Evolutionary conservation across 2,113 vertebrate species (phyloP).

Genomic region (Nyctereutes procyonoides): DNA sequence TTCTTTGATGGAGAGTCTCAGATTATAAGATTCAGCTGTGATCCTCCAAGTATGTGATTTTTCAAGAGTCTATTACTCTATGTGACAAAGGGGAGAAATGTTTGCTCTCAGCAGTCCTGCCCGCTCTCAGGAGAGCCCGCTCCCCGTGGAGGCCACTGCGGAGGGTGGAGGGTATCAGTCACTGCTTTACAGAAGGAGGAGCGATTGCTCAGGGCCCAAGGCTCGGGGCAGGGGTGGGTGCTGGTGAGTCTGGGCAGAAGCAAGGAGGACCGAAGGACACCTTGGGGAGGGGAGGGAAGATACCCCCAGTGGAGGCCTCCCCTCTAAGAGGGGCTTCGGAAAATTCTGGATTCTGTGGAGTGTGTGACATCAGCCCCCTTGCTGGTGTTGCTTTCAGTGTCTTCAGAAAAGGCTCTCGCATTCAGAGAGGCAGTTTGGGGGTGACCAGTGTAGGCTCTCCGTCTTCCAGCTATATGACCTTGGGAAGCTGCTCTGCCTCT

Average conservation of each 20-base stretch:
- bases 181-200: neutral
- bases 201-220: neutral
- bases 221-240: neutral
- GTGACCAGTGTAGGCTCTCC: no score
- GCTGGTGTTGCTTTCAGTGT: neutral
- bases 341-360: accelerated
- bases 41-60: constrained; percentile 66
- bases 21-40: constrained; percentile 59
- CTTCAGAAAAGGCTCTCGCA: neutral
- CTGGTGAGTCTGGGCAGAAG: neutral
- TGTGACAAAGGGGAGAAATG: constrained; percentile 61
- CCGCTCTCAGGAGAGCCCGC: neutral
- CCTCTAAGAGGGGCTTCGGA: neutral
- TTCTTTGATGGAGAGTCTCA: constrained; percentile 59
- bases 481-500: neutral
- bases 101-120: constrained; percentile 43
- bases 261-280: neutral
- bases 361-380: neutral
- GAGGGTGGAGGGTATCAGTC: neutral
- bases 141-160: accelerated
- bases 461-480: neutral
- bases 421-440: neutral
- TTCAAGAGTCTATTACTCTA: constrained; percentile 75
- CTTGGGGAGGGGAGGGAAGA: accelerated
- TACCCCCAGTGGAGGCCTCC: no score